Evolutionary conservation across 1,140 invertebrate genomes (phyloP).

Genomic region (Ostrea denselamellosa): DNA sequence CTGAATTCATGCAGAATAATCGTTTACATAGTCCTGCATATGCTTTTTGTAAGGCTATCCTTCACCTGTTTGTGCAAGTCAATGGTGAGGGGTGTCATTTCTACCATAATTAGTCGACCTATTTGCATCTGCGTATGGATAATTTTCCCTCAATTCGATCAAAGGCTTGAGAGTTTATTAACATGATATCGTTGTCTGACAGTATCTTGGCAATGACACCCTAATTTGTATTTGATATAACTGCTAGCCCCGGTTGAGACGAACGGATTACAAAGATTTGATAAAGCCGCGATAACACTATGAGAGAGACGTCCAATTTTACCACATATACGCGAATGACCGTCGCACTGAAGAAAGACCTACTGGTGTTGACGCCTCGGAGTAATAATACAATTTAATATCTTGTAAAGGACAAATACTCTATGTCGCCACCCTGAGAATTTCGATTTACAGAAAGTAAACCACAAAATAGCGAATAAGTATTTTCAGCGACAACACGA

Average conservation of each 20-base stretch:
- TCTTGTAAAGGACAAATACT: conserved; percentile 34
- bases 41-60: conserved; percentile 33
- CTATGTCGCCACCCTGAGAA: conserved; percentile 35
- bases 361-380: conserved; percentile 19
- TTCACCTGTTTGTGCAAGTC: not conserved
- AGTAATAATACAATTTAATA: conserved; percentile 41
- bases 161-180: conserved; percentile 43
- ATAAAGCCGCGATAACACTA: conserved; percentile 48
- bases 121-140: conserved; percentile 40
- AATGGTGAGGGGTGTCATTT: not conserved
- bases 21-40: conserved; percentile 31
- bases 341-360: conserved; percentile 13
- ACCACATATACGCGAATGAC: conserved; percentile 36
- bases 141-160: conserved; percentile 46
- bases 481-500: conserved; percentile 8
- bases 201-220: conserved; percentile 30
- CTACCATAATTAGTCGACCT: conserved; percentile 43
- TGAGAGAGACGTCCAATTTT: conserved; percentile 42
- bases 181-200: conserved; percentile 44
- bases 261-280: conserved; percentile 39
- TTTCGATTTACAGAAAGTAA: conserved; percentile 13
- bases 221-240: conserved; percentile 44
- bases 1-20: conserved; percentile 44
- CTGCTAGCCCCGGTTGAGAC: conserved; percentile 39
- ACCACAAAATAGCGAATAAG: conserved; percentile 23